These are phyloP conservation scores for Callimorpha dominula DNA, from an alignment of 2,888 invertebrate genomes.

Conservation along the genomic window DNA sequence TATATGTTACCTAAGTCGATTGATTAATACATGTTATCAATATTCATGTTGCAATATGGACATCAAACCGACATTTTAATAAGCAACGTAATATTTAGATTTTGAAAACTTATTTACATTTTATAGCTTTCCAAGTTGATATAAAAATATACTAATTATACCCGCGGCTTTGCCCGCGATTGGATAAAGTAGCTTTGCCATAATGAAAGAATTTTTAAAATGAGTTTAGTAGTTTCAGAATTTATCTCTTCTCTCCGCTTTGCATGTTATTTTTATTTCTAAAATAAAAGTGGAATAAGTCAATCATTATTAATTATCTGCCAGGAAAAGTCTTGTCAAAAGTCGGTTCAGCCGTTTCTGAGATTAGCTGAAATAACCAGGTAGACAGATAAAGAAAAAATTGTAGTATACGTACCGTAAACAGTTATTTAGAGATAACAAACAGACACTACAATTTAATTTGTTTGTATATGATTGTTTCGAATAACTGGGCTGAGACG, in stretches of 20 bases:
- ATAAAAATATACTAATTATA: background rate
- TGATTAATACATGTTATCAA: background rate
- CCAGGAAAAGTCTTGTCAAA: background rate
- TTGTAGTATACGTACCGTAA: too few relatives aligned
- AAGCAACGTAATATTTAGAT: slow-evolving; percentile 15
- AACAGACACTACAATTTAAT: background rate
- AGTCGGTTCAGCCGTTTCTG: background rate
- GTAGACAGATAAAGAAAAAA: background rate
- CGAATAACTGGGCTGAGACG: background rate
- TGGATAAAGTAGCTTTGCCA: background rate
- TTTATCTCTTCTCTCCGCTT: background rate
- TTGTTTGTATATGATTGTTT: background rate
- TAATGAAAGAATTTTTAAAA: background rate
- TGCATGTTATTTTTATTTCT: background rate
- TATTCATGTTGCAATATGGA: slow-evolving; percentile 5
- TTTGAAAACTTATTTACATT: slow-evolving; percentile 17
- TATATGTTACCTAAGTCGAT: background rate
- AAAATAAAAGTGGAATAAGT: too few relatives aligned
- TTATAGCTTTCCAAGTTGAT: slow-evolving; percentile 8
- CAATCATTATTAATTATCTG: background rate
- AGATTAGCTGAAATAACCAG: background rate
- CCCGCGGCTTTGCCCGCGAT: background rate
- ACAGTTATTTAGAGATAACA: background rate
- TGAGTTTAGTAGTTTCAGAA: background rate
- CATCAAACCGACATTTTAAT: slow-evolving; percentile 3